Evolutionary conservation across 2,797 vertebrate species (phyloP), one percentile per base, ranked within the genome.

Genomic region (Cossypha niveicapilla): DNA sequence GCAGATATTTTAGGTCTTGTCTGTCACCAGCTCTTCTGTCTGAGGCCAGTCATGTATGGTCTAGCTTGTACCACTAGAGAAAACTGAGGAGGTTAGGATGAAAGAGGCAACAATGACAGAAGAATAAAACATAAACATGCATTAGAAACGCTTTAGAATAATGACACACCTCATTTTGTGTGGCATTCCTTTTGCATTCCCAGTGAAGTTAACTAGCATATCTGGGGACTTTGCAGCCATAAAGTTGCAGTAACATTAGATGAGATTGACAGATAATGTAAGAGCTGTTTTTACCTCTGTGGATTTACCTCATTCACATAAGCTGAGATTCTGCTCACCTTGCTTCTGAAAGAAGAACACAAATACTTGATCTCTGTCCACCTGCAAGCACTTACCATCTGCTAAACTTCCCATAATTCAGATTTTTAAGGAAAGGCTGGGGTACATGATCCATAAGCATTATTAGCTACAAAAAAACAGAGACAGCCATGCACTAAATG

Each of bases 11-110:
- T 63, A 74, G 53, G 78, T 77, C 63, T 41, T 77, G 13, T 35
- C 37, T 94, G 16, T 89, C 84, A 53, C 47, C 41, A 89, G 70
- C 18, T 24, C 17, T 92, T 92, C 67, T 53, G 37, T 37, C 60
- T 93, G 56, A 70, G 87, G 17, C 60, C 60, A 37, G 42, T 92
- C 34, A 50, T 70, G n/a, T 28, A 23, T 72, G 19, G 28, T 47
- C 63, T 60, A 37, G 30, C 62, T 86, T 76, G 34, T 35, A 9
- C 60, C 66, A 53, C 32, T 53, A 70, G 58, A 45, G 68, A 75
- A 90, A 90, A 34, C 24, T 10, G 61, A 48, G 48, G 23, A 56
- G 41, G n/a, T 61, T 7, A 65, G 30, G 35, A 78, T 87, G 34
- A 35, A 60, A 53, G 44, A 71, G 12, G 24, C 41, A 84, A n/a